Conservation (phyloP, 2,113 vertebrate genomes). For the Ameiurus melas region DNA sequence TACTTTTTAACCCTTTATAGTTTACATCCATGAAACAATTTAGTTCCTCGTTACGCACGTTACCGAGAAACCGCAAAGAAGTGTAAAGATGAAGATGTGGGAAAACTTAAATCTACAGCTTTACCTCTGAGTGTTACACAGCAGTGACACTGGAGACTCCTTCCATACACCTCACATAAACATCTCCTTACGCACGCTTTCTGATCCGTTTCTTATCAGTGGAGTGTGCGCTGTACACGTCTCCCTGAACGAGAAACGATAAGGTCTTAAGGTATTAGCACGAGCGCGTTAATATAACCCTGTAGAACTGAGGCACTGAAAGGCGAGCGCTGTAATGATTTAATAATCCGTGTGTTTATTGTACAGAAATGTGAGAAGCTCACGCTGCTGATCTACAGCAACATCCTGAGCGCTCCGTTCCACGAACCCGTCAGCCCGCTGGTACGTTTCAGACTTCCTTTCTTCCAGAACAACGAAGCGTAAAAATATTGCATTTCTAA, state of each 20-base stretch:
- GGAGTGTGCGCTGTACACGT: neutral
- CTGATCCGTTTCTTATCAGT: neutral
- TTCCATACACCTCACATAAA: neutral
- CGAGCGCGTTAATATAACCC: neutral
- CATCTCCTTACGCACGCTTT: neutral
- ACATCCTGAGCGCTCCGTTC: constrained; percentile 91
- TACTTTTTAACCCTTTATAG: neutral
- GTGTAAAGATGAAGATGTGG: neutral
- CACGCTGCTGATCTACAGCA: constrained; percentile 87
- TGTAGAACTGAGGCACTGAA: neutral
- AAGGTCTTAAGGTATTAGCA: neutral
- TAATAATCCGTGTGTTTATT: constrained; percentile 27
- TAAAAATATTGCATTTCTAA: neutral
- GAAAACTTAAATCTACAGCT: neutral
- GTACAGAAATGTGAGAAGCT: constrained; percentile 93
- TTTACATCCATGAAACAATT: neutral
- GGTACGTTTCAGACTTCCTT: constrained; percentile 71
- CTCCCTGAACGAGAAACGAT: neutral
- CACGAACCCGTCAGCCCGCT: constrained; percentile 96
- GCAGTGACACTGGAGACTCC: neutral
- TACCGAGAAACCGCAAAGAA: neutral
- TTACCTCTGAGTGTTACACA: neutral
- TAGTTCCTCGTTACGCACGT: neutral
- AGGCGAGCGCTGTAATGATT: neutral
- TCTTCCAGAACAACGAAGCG: neutral